Percentiles rank a stretch among this genome's conserved stretches.
These are phyloP conservation scores for Montipora sp. DNA, from an alignment of 64 coral and sea anemone species.

Conservation along the genomic window DNA sequence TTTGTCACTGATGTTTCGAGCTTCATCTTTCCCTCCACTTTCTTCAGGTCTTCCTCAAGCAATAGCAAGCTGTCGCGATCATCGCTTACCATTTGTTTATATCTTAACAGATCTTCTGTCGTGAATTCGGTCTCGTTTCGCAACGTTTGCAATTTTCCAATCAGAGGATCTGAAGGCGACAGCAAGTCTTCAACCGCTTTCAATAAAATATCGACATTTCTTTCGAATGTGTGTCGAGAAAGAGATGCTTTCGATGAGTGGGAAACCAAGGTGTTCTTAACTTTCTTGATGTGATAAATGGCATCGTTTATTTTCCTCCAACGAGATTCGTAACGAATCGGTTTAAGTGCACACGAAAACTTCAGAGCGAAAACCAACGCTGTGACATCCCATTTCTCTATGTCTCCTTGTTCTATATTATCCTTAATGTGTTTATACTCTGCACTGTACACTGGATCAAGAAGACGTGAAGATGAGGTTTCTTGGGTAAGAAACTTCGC, in stretches of 20 bases:
- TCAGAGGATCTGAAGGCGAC: constrained; percentile 26
- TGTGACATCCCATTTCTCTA: constrained; percentile 63
- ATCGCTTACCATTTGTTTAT: constrained; percentile 31
- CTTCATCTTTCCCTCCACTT: constrained; percentile 44
- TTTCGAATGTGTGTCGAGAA: constrained; percentile 19
- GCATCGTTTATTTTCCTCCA: constrained; percentile 11
- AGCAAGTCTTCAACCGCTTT: constrained; percentile 47
- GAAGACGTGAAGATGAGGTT: constrained; percentile 10
- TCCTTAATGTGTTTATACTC: constrained; percentile 47
- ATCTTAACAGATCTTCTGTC: constrained; percentile 35
- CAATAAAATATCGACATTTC: constrained; percentile 11
- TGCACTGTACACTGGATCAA: neutral
- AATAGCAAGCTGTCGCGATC: constrained; percentile 6
- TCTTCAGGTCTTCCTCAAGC: constrained; percentile 46
- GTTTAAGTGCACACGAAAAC: constrained; percentile 1
- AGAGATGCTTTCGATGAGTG: constrained; percentile 26
- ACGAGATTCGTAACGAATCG: neutral
- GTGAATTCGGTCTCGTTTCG: constrained; percentile 49
- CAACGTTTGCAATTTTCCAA: constrained; percentile 37
- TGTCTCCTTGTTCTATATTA: neutral
- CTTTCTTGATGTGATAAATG: constrained; percentile 46
- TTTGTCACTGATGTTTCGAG: neutral
- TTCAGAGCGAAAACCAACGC: constrained; percentile 46
- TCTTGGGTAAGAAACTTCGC: constrained; percentile 20
- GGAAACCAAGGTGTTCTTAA: constrained; percentile 35